Conservation (phyloP, 2,113 vertebrate species). For the Pelmatolapia mariae region DNA sequence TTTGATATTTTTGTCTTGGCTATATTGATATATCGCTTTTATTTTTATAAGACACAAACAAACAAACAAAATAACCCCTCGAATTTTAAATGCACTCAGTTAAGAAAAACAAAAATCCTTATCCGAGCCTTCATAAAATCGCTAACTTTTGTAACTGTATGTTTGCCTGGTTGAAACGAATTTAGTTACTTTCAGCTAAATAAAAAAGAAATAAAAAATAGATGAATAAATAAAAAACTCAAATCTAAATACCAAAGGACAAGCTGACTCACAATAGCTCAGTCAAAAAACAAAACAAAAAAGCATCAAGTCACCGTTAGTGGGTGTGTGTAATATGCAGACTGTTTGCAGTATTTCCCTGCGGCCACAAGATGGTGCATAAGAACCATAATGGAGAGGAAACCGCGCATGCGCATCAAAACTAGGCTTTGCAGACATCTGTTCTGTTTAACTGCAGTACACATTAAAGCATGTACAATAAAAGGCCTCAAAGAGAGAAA, state of each 20-base stretch:
- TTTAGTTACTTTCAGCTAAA: not conserved
- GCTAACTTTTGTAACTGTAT: not conserved
- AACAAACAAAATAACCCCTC: not conserved
- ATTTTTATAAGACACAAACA: not conserved
- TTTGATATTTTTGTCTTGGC: not conserved
- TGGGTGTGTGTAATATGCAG: not conserved
- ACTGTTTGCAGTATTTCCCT: not conserved
- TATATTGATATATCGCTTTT: not conserved
- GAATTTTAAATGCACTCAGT: not conserved
- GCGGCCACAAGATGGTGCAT: constrained; percentile 24
- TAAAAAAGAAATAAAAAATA: no score
- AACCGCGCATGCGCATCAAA: not conserved
- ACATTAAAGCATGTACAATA: not conserved
- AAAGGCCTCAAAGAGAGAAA: not conserved
- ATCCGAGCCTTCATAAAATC: not conserved
- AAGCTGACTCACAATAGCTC: not conserved
- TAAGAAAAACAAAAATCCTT: not conserved
- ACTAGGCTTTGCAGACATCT: not conserved
- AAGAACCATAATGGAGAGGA: not conserved
- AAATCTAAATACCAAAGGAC: not conserved
- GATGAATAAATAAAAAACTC: not conserved
- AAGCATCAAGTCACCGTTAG: not conserved
- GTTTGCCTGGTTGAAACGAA: no score
- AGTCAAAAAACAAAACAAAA: not conserved
- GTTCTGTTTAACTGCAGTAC: not conserved